These are phyloP conservation scores for Drosophila sulfurigaster DNA, from an alignment of 1,140 invertebrate genomes.

Conservation along the genomic window DNA sequence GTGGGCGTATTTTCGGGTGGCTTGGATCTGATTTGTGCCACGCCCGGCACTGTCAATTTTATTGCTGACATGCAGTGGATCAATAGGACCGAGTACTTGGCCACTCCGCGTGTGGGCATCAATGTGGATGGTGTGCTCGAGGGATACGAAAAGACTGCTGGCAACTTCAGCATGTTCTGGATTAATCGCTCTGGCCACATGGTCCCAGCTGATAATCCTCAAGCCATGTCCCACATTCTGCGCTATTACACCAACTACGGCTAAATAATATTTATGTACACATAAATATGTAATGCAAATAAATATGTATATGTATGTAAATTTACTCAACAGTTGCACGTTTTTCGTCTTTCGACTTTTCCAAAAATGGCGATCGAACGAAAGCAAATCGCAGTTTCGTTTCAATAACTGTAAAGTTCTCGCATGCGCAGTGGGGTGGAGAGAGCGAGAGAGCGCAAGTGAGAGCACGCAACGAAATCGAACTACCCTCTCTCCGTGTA, in stretches of 20 bases:
- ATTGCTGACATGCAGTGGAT: constrained; percentile 89
- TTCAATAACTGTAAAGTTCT: constrained; percentile 65
- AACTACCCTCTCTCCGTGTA: constrained; percentile 65
- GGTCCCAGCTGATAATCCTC: constrained; percentile 85
- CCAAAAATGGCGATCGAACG: constrained; percentile 42
- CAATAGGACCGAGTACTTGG: constrained; percentile 86
- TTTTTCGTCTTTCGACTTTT: not conserved
- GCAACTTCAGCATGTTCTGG: constrained; percentile 91
- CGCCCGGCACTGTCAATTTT: constrained; percentile 89
- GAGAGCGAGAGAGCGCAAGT: constrained; percentile 15
- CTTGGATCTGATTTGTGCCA: constrained; percentile 90
- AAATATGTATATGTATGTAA: not conserved
- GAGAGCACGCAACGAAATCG: constrained; percentile 25
- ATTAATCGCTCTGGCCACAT: constrained; percentile 88
- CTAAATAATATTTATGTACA: not conserved
- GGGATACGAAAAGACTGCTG: constrained; percentile 88
- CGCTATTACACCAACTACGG: constrained; percentile 72
- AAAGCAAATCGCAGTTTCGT: constrained; percentile 23
- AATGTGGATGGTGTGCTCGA: constrained; percentile 87
- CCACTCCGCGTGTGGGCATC: constrained; percentile 86
- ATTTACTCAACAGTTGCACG: not conserved
- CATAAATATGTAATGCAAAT: not conserved
- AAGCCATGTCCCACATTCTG: constrained; percentile 75
- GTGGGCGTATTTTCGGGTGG: constrained; percentile 84
- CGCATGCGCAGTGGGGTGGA: constrained; percentile 66